phyloP scores from a whole-genome alignment of 2,113 vertebrate species.

The Strix aluco region DNA sequence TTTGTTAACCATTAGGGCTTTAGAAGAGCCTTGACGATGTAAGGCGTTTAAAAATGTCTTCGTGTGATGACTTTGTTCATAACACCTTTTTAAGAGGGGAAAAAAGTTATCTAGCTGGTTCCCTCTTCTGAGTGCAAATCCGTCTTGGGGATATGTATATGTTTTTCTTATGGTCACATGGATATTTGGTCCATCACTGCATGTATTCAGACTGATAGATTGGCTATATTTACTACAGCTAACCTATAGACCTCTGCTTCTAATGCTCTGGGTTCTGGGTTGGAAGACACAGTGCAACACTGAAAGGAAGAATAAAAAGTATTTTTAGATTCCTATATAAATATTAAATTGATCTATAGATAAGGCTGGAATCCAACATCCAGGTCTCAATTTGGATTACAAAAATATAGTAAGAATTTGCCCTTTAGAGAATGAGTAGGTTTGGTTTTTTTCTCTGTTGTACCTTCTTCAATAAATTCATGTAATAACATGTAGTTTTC shows the following conservation, averaged over 20 bases:
- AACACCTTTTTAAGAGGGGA: neutral
- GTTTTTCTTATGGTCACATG: neutral
- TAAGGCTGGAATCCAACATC: neutral
- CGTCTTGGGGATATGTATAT: neutral
- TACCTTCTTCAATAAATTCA: neutral
- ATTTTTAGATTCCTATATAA: neutral
- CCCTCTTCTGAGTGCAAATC: neutral
- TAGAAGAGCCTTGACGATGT: neutral
- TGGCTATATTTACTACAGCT: neutral
- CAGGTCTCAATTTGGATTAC: neutral
- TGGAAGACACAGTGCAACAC: neutral
- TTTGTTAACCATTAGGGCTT: neutral
- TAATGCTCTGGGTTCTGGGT: neutral
- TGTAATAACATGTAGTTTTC: neutral
- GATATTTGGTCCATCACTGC: neutral
- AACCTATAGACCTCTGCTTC: neutral
- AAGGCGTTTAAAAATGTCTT: neutral
- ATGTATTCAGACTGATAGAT: neutral
- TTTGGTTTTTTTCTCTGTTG: rapidly evolving
- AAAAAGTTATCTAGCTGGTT: neutral
- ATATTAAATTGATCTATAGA: neutral
- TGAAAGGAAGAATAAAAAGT: neutral
- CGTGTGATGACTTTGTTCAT: neutral
- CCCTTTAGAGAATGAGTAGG: neutral
- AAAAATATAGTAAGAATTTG: neutral